These are phyloP conservation scores for Limnodromus scolopaceus DNA, from an alignment of 2,797 vertebrate genomes.

Conservation along the genomic window DNA sequence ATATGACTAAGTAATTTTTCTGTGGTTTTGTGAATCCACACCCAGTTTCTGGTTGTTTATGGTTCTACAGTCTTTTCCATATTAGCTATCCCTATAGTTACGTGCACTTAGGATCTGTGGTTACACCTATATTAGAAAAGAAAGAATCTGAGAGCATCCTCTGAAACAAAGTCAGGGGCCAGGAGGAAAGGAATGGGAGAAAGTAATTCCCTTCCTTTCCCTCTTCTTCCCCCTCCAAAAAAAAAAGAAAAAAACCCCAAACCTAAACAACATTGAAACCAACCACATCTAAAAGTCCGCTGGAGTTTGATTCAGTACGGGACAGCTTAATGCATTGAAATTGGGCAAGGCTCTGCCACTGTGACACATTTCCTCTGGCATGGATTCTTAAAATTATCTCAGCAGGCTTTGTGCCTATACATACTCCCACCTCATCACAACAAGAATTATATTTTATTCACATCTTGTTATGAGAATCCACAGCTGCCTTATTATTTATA, in stretches of 20 bases:
- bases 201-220: neutral
- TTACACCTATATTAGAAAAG: neutral
- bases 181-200: neutral
- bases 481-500: neutral
- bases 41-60: neutral
- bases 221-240: rapidly evolving
- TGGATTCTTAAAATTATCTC: neutral
- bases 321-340: neutral
- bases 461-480: neutral
- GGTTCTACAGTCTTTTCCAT: neutral
- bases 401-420: neutral
- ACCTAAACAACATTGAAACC: neutral
- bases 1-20: neutral
- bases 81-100: neutral
- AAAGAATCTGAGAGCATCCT: neutral
- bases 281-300: neutral
- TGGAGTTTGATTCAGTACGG: neutral
- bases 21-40: neutral
- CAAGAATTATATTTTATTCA: neutral
- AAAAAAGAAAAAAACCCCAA: neutral
- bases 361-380: neutral
- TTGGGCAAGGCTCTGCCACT: neutral
- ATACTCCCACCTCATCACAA: neutral
- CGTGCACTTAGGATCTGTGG: neutral
- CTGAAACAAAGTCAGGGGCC: neutral